Evolutionary conservation across 2,888 invertebrate species (phyloP).

Genomic region (Coremacera marginata): DNA sequence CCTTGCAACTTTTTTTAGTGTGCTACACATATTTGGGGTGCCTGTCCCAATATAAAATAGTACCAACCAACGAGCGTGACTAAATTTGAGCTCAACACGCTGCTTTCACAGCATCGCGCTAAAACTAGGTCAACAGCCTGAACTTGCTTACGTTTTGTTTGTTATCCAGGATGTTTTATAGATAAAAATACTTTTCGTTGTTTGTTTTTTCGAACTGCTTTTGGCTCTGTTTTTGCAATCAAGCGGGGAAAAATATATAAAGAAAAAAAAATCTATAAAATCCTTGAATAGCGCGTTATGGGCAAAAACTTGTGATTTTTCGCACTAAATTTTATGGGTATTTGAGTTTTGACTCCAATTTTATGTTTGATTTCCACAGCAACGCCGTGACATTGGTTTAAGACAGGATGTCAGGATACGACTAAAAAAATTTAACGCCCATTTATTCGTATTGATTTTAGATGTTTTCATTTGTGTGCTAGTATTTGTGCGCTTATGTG

Average conservation of each 20-base stretch:
- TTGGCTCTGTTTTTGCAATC: too few relatives aligned
- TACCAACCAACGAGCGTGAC: too few relatives aligned
- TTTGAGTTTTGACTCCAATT: conserved; percentile 3
- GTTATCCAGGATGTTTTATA: not conserved
- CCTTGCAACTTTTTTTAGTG: too few relatives aligned
- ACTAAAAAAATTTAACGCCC: conserved; percentile 44
- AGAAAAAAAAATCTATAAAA: not conserved
- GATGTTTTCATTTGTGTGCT: conserved; percentile 36
- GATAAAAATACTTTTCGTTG: not conserved
- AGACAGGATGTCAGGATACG: not conserved
- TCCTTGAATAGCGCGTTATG: too few relatives aligned
- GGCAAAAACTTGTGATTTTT: conserved; percentile 47
- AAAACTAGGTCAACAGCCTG: not conserved
- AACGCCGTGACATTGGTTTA: not conserved
- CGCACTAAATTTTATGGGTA: conserved; percentile 11
- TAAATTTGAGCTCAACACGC: not conserved
- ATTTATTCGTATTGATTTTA: conserved; percentile 51
- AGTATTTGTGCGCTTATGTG: not conserved
- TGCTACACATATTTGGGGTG: too few relatives aligned
- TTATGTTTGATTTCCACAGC: not conserved
- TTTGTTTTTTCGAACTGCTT: not conserved
- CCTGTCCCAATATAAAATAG: too few relatives aligned
- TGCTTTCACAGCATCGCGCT: conserved; percentile 12
- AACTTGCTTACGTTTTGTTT: not conserved
- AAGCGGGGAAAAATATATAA: not conserved